Conservation (phyloP, 2,113 vertebrate genomes). For the Nyctibius bracteatus region DNA sequence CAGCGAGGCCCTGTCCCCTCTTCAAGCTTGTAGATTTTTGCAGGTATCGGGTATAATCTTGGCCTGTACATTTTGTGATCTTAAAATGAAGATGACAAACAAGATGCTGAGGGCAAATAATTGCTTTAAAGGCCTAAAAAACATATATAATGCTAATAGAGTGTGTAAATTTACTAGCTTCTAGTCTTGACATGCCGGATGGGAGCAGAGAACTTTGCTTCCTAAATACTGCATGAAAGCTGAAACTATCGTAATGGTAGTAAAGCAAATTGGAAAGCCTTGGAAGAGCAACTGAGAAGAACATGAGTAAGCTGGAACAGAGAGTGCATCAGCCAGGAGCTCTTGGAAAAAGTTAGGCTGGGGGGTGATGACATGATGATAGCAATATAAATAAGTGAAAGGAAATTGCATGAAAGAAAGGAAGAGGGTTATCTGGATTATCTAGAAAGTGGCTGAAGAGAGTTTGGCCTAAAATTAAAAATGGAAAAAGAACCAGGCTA, state of each 20-base stretch:
- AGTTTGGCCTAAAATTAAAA: slow-evolving; percentile 58
- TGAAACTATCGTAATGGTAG: background rate
- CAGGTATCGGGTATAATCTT: background rate
- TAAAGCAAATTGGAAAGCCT: background rate
- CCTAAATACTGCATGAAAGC: background rate
- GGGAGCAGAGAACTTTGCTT: background rate
- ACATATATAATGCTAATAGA: background rate
- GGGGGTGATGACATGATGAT: slow-evolving; percentile 26
- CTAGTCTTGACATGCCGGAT: background rate
- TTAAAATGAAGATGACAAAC: background rate
- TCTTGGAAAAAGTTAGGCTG: slow-evolving; percentile 8
- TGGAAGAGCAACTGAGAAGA: background rate
- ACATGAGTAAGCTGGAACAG: background rate
- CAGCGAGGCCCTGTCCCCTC: background rate
- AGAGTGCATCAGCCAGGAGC: background rate
- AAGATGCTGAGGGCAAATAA: background rate
- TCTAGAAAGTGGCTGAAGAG: slow-evolving; percentile 38
- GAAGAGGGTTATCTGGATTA: slow-evolving; percentile 55
- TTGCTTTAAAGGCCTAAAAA: background rate
- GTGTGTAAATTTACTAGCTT: background rate
- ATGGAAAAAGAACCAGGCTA: slow-evolving; percentile 39
- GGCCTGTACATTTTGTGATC: background rate
- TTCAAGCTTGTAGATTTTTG: background rate
- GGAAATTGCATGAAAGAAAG: slow-evolving; percentile 58
- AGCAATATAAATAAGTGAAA: slow-evolving; percentile 52